Evolutionary conservation across 2,888 invertebrate genomes (phyloP).

Genomic region (Hyposoter didymator): DNA sequence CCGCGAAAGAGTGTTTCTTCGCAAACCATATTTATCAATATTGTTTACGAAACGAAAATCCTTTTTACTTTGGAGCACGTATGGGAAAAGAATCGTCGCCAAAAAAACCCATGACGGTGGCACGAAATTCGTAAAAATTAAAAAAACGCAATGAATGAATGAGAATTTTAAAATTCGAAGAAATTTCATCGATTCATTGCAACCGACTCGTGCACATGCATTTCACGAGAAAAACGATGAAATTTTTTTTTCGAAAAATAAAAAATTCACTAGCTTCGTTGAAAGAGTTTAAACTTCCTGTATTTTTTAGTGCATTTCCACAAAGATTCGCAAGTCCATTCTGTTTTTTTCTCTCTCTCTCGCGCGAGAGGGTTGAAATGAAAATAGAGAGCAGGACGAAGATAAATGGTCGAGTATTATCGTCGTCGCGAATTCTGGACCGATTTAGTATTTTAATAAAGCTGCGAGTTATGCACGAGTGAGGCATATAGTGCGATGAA

Average conservation of each 20-base stretch:
- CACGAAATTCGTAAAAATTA: background rate
- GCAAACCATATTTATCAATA: background rate
- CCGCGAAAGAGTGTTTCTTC: background rate
- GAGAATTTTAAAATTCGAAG: too few species aligned
- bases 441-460: slow-evolving; percentile 76
- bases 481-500: slow-evolving; percentile 34
- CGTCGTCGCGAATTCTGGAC: slow-evolving; percentile 52
- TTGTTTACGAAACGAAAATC: background rate
- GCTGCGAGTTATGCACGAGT: slow-evolving; percentile 67
- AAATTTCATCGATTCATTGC: too few species aligned
- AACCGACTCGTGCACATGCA: too few species aligned
- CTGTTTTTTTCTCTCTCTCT: background rate
- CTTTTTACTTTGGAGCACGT: background rate
- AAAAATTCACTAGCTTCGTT: background rate
- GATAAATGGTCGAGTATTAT: slow-evolving; percentile 47
- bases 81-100: background rate
- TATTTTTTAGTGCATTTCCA: background rate
- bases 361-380: slow-evolving; percentile 17
- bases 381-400: slow-evolving; percentile 26
- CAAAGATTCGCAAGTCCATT: background rate
- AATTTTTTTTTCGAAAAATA: too few species aligned
- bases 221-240: too few species aligned
- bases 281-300: background rate
- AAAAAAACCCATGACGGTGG: background rate
- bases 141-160: too few species aligned